These are phyloP conservation scores for Hafferia zeledoni DNA, from an alignment of 2,797 vertebrate species.

Conservation along the genomic window DNA sequence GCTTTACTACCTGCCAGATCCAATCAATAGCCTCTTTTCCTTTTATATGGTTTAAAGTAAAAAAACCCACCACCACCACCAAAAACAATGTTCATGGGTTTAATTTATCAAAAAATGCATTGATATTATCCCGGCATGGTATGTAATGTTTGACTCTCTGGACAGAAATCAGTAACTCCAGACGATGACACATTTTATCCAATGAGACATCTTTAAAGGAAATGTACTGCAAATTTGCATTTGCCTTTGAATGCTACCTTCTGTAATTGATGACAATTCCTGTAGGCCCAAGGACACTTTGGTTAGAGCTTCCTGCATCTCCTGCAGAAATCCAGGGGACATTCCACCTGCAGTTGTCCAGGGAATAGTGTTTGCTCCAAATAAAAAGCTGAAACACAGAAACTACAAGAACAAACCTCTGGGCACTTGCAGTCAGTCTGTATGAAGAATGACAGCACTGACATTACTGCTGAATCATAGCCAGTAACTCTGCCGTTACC, in stretches of 20 bases:
- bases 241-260: background rate
- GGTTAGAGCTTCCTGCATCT: background rate
- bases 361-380: background rate
- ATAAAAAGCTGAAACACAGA: background rate
- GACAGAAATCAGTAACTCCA: background rate
- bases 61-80: fast-evolving
- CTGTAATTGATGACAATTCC: background rate
- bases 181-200: background rate
- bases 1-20: background rate
- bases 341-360: background rate
- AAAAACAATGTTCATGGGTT: background rate
- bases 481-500: background rate
- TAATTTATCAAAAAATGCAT: background rate
- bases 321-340: background rate
- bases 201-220: background rate
- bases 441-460: background rate
- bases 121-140: background rate
- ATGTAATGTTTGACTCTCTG: background rate
- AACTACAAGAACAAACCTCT: background rate
- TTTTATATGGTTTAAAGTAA: background rate
- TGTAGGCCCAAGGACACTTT: background rate
- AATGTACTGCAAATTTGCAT: background rate
- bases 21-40: background rate
- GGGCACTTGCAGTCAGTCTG: background rate
- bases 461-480: background rate